A percentile compares a stretch with the other conserved stretches of the same genome.
phyloP scores from a whole-genome alignment of 2,113 vertebrate species.

The Aldabrachelys gigantea region DNA sequence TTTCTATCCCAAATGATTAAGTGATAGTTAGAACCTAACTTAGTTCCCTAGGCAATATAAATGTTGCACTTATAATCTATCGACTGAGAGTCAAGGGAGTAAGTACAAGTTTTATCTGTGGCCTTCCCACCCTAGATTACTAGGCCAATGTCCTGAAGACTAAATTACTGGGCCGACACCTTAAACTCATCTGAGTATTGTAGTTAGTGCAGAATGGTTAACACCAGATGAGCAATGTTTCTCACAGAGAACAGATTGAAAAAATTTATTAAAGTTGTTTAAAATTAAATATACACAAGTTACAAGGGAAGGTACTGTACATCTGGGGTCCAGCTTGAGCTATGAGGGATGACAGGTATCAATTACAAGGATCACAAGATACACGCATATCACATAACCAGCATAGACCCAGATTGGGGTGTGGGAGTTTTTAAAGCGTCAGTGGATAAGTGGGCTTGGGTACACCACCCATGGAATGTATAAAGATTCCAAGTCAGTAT shows the following conservation, averaged over 20 bases:
- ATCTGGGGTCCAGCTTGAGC: too few species aligned
- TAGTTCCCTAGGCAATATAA: background rate
- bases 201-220: background rate
- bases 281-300: too few species aligned
- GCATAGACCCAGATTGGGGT: too few species aligned
- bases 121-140: background rate
- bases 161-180: background rate
- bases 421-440: too few species aligned
- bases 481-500: too few species aligned
- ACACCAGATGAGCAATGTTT: background rate
- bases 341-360: too few species aligned
- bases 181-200: background rate
- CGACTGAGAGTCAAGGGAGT: background rate
- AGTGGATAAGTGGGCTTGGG: too few species aligned
- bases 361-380: too few species aligned
- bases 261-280: too few species aligned
- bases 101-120: background rate
- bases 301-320: too few species aligned
- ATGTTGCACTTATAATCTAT: background rate
- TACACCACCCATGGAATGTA: too few species aligned
- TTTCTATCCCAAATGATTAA: background rate
- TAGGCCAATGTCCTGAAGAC: background rate
- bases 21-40: background rate
- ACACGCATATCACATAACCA: too few species aligned
- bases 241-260: background rate